Evolutionary conservation across 2,797 vertebrate genomes (phyloP), one percentile per base, ranked within the genome.

Genomic region (Phrynocephalus guinanensis): DNA sequence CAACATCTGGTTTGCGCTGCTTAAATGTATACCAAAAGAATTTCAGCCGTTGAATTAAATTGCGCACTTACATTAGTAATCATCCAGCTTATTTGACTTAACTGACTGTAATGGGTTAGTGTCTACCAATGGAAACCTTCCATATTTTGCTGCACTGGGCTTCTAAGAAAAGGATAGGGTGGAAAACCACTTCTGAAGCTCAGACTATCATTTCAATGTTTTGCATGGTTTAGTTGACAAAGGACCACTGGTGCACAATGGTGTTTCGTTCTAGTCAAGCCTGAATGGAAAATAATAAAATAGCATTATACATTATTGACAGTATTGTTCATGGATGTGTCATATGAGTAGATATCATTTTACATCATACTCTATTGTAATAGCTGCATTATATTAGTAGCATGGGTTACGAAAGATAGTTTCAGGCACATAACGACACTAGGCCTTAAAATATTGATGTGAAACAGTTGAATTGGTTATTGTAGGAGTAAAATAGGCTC

Each of bases 381-480:
- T 93, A 84, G 63, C 90, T 90, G 92, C 91, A 92, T 91, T 94
- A 91, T 94, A 96, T 95, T 95, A 95, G 94, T 94, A 95, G 93
- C 91, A 84, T 83, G 90, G 87, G 88, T 94, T 94, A 92, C 93
- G 86, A 94, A 93, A 91, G 86, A 86, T 94, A 92, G 93, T 96
- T 95, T 95, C 93, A 92, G 93, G 89, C 91, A 93, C 92, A 94
- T 81, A 89, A 85, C 91, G 92, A 85, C 89, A 93, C 89, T 85
- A 93, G 90, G 83, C 44, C 38, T 89, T 96, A 85, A 95, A 96
- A 95, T 95, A 95, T 96, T 93, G 93, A 96, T 95, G 87, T 79
- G 79, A 84, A 94, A 87, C 93, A 95, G 91, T 94, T 95, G 94
- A 92, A 82, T 89, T 93, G 82, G 92, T 95, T 94, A 90, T 92